phyloP scores from a whole-genome alignment of 2,113 vertebrate species.

The Thinocorus orbignyianus region DNA sequence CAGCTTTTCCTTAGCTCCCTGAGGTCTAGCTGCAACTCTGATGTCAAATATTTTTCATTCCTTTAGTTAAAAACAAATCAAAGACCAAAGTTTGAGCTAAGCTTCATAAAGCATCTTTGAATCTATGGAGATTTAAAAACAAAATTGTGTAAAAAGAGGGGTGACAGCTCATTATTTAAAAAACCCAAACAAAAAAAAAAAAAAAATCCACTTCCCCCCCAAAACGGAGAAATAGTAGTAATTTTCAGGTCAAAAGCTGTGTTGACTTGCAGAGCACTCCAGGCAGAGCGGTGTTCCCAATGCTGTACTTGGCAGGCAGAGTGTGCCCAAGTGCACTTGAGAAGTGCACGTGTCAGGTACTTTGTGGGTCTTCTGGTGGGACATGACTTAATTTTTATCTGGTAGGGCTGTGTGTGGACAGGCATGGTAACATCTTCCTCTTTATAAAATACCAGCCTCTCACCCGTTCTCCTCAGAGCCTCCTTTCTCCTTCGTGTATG shows the following conservation, averaged over 20 bases:
- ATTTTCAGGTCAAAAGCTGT: not conserved
- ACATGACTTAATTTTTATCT: not conserved
- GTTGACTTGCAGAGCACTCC: not conserved
- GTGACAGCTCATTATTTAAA: not conserved
- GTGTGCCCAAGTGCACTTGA: not conserved
- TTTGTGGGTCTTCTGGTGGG: not conserved
- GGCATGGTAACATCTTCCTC: not conserved
- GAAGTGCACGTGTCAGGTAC: not conserved
- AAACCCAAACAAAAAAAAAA: not conserved
- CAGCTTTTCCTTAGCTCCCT: not conserved
- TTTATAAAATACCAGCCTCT: not conserved
- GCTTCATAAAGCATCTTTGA: not conserved
- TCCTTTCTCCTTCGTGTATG: not conserved
- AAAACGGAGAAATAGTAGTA: not conserved
- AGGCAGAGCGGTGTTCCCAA: not conserved
- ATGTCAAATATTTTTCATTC: not conserved
- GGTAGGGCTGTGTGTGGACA: not conserved
- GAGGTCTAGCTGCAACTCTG: not conserved
- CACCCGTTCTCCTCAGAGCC: not conserved
- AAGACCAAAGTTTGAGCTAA: not conserved
- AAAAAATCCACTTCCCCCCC: too few species aligned
- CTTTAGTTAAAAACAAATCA: not conserved
- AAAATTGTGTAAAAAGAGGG: not conserved
- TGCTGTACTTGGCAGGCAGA: not conserved
- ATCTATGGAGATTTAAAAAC: not conserved